These are phyloP conservation scores for Petrocephalus microphthalmus DNA, from an alignment of 2,113 vertebrate species.

Conservation along the genomic window DNA sequence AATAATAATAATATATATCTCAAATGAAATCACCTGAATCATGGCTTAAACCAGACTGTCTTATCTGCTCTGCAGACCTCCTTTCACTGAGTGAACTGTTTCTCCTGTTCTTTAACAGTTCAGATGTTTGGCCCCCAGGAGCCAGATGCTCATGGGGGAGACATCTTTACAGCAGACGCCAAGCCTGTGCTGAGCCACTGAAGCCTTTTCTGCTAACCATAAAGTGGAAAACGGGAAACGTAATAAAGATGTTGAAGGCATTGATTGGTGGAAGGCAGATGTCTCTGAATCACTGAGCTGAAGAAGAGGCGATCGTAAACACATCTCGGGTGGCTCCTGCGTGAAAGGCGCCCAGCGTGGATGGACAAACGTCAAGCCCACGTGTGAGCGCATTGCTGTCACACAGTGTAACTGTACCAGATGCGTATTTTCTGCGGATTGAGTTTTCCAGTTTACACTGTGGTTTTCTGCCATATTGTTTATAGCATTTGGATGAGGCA, in stretches of 20 bases:
- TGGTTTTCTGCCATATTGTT: background rate
- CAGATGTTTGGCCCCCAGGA: background rate
- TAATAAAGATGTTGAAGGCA: conserved; percentile 7
- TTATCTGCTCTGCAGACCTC: background rate
- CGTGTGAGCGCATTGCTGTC: background rate
- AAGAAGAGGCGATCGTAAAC: background rate
- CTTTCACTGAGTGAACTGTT: background rate
- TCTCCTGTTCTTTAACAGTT: background rate
- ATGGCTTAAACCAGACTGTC: background rate
- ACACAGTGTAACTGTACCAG: background rate
- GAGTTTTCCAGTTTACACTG: background rate
- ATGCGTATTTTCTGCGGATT: background rate
- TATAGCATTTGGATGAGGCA: background rate
- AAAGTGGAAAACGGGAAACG: background rate
- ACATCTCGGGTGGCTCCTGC: background rate
- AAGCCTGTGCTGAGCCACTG: background rate
- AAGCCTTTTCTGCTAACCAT: background rate
- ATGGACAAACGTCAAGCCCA: background rate
- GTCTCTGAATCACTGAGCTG: background rate
- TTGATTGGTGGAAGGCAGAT: conserved; percentile 5
- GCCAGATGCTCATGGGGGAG: background rate
- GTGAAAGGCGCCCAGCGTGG: background rate
- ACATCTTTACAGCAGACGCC: background rate
- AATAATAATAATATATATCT: too few species aligned
- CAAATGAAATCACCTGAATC: conserved; percentile 2